Percentiles rank a stretch among this genome's conserved stretches.
These are phyloP conservation scores for Bufo gargarizans DNA, from an alignment of 2,113 vertebrate genomes.

Conservation along the genomic window DNA sequence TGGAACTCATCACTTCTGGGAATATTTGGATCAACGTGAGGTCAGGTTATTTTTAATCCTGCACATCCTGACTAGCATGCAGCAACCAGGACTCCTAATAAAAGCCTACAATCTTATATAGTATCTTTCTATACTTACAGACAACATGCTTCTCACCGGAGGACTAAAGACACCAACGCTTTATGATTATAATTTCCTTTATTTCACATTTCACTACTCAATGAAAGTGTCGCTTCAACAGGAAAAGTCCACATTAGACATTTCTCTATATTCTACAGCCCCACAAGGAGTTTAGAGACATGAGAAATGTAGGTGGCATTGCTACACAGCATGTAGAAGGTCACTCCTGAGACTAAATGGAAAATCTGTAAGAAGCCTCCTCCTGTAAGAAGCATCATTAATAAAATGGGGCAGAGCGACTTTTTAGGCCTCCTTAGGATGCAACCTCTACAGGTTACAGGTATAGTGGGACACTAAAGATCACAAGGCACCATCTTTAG, in stretches of 20 bases:
- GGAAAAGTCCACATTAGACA: too few species aligned
- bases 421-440: background rate
- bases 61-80: slow-evolving; percentile 11
- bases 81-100: slow-evolving; percentile 9
- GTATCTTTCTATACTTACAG: background rate
- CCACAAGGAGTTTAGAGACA: too few species aligned
- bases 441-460: background rate
- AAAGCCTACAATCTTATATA: slow-evolving; percentile 33
- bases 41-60: slow-evolving; percentile 35
- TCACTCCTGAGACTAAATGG: too few species aligned
- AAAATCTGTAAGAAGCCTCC: too few species aligned
- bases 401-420: background rate
- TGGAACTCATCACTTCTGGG: background rate
- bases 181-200: background rate
- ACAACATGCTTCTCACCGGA: background rate
- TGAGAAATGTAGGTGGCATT: too few species aligned
- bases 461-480: too few species aligned
- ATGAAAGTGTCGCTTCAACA: background rate
- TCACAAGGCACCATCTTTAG: too few species aligned
- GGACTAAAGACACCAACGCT: background rate
- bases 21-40: slow-evolving; percentile 27
- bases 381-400: too few species aligned
- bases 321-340: too few species aligned
- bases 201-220: background rate
- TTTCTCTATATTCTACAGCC: too few species aligned